These are phyloP conservation scores for Riptortus pedestris DNA, from an alignment of 1,140 invertebrate species.

Conservation along the genomic window DNA sequence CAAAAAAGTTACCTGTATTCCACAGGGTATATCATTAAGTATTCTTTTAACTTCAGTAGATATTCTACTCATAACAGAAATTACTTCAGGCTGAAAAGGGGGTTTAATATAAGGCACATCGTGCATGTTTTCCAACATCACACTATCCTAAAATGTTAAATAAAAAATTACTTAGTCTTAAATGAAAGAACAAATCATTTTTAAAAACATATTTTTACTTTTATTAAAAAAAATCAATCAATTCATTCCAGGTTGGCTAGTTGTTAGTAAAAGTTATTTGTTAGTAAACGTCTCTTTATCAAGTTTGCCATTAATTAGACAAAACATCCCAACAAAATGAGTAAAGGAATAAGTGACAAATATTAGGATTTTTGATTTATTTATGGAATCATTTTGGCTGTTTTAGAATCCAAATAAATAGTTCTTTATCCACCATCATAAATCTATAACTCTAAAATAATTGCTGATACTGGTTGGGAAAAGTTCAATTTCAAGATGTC, in stretches of 20 bases:
- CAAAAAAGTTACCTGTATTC: slow-evolving; percentile 55
- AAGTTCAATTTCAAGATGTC: no score
- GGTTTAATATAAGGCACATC: slow-evolving; percentile 64
- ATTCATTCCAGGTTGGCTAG: background rate
- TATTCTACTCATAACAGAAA: slow-evolving; percentile 56
- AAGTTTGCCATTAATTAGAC: background rate
- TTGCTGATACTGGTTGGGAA: no score
- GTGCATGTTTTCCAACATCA: slow-evolving; percentile 79
- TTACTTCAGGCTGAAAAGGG: slow-evolving; percentile 54
- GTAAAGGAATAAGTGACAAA: no score
- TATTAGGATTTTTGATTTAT: no score
- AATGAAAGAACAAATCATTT: no score
- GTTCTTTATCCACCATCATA: no score
- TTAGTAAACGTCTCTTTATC: background rate
- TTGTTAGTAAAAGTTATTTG: background rate
- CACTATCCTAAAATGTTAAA: slow-evolving; percentile 48
- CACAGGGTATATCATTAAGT: slow-evolving; percentile 42
- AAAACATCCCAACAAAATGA: no score
- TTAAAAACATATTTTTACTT: background rate
- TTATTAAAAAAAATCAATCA: background rate
- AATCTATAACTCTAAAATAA: no score
- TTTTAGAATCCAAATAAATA: no score
- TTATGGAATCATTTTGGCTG: no score
- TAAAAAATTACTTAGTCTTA: background rate
- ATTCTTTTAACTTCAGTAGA: slow-evolving; percentile 44